These are phyloP conservation scores for Dioctria linearis DNA, from an alignment of 2,888 invertebrate genomes.

Conservation along the genomic window DNA sequence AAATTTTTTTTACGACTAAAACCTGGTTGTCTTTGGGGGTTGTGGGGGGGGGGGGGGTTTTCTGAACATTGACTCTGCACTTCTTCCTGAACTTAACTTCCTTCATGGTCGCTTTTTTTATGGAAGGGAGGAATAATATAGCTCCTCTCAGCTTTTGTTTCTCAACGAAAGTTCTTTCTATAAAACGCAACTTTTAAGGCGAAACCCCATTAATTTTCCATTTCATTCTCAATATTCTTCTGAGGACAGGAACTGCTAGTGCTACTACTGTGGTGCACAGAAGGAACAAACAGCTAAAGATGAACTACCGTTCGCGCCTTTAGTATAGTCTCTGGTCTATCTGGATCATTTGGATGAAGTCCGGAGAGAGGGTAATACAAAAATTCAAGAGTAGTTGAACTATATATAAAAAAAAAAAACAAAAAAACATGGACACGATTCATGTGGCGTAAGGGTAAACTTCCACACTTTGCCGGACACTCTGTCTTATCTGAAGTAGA, in stretches of 20 bases:
- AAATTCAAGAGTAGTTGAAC: neutral
- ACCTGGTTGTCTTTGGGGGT: too few relatives aligned
- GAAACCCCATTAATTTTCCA: conserved; percentile 49
- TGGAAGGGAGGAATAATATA: conserved; percentile 23
- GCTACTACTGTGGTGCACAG: neutral
- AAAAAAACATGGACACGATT: too few relatives aligned
- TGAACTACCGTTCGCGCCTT: too few relatives aligned
- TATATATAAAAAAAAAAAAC: too few relatives aligned
- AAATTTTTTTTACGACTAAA: conserved; percentile 30
- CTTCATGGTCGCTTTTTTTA: conserved; percentile 1
- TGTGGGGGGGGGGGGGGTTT: too few relatives aligned
- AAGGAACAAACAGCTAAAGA: neutral
- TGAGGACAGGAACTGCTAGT: neutral
- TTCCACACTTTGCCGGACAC: conserved; percentile 34
- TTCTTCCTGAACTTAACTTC: neutral
- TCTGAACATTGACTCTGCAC: neutral
- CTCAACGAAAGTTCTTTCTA: conserved; percentile 14
- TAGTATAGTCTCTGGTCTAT: neutral
- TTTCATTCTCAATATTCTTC: conserved; percentile 47
- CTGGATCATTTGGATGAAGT: neutral
- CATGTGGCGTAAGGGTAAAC: neutral
- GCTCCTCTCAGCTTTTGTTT: conserved; percentile 34
- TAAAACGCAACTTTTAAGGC: conserved; percentile 48
- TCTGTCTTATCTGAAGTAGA: conserved; percentile 34
- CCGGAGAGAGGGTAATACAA: neutral